Evolutionary conservation across 2,797 vertebrate species (phyloP).

Genomic region (Poecilia picta): DNA sequence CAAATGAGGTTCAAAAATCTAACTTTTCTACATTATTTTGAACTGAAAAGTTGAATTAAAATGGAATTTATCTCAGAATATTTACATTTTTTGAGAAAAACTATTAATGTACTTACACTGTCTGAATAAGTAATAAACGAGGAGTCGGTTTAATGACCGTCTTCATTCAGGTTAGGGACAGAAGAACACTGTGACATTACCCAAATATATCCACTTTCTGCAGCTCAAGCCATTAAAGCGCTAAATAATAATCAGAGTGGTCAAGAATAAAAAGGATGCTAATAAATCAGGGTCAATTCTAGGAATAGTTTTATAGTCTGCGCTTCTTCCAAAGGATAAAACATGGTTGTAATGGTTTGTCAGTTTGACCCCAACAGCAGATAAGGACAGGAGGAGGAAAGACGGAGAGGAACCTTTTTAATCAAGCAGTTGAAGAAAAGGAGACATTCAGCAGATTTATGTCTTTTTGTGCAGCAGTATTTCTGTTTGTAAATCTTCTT

Average conservation of each 20-base stretch:
- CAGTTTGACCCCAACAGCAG: background rate
- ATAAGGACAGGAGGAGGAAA: background rate
- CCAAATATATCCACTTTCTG: constrained; percentile 1
- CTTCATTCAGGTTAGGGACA: background rate
- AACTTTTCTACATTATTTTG: too few species aligned
- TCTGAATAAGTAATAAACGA: background rate
- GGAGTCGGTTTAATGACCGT: background rate
- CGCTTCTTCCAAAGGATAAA: background rate
- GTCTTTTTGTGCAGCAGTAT: background rate
- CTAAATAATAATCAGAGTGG: background rate
- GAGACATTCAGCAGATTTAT: background rate
- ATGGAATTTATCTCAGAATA: background rate
- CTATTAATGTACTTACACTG: background rate
- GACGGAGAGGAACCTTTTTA: background rate
- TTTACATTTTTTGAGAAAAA: background rate
- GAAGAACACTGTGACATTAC: constrained; percentile 17
- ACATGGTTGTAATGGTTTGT: background rate
- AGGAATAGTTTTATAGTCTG: background rate
- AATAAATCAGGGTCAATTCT: background rate
- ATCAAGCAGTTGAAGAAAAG: background rate
- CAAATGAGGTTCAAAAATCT: background rate
- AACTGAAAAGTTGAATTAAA: background rate
- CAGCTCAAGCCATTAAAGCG: background rate
- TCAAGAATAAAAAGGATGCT: background rate
- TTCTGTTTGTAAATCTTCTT: background rate